Evolutionary conservation across 2,797 vertebrate genomes (phyloP).

Genomic region (Oreortyx pictus): DNA sequence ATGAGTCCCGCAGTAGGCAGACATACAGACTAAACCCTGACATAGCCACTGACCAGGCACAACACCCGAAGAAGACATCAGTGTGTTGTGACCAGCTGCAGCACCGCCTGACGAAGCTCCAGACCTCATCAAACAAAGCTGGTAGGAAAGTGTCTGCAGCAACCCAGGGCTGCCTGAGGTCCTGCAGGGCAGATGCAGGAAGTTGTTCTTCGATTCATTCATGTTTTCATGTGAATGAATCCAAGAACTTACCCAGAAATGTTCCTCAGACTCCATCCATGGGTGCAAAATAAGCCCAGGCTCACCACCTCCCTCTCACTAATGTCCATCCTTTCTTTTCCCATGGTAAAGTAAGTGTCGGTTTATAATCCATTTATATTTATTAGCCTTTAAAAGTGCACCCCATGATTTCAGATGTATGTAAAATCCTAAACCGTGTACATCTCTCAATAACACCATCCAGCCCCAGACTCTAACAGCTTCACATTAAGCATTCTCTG

Average conservation of each 20-base stretch:
- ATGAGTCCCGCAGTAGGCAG: background rate
- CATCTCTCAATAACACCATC: background rate
- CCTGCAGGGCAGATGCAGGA: background rate
- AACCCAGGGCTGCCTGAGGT: background rate
- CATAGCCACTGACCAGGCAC: background rate
- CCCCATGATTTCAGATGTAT: background rate
- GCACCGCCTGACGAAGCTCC: background rate
- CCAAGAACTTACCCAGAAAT: background rate
- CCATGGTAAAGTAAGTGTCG: background rate
- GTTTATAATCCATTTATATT: background rate
- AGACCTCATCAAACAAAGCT: background rate
- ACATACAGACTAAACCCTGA: background rate
- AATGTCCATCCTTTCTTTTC: background rate
- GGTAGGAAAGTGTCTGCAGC: background rate
- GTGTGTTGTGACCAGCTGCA: background rate
- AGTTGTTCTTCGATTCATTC: background rate
- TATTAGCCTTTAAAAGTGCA: background rate
- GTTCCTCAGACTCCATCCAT: background rate
- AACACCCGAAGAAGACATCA: background rate
- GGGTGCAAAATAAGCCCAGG: background rate
- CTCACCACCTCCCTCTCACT: background rate
- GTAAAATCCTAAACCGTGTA: background rate
- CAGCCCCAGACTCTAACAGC: slow-evolving; percentile 24
- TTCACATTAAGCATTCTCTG: background rate
- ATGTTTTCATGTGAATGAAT: background rate